Evolutionary conservation across 2,797 vertebrate genomes (phyloP).

Genomic region (Squalus acanthias): DNA sequence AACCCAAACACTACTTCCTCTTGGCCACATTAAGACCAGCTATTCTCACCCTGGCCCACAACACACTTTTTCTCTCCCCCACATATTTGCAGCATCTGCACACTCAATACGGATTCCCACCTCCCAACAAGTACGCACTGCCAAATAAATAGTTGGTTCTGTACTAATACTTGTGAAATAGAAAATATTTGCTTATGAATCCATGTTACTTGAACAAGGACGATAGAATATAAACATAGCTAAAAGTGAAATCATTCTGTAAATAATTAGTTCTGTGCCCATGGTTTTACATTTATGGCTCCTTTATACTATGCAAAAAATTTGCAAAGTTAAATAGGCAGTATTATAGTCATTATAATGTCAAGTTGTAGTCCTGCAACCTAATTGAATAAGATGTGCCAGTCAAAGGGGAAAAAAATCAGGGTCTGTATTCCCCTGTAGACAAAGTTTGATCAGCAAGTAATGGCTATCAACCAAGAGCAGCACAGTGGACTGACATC

Average conservation of each 20-base stretch:
- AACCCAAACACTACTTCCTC: background rate
- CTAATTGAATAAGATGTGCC: background rate
- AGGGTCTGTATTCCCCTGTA: background rate
- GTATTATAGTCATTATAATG: background rate
- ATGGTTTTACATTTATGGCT: background rate
- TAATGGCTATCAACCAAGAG: slow-evolving; percentile 37
- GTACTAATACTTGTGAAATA: background rate
- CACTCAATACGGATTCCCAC: background rate
- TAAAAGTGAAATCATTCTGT: background rate
- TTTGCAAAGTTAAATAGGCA: background rate
- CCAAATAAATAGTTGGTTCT: background rate
- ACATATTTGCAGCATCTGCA: background rate
- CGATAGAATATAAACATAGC: background rate
- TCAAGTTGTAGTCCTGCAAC: background rate
- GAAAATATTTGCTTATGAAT: background rate
- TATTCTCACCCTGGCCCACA: background rate
- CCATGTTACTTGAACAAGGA: background rate
- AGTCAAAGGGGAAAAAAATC: background rate
- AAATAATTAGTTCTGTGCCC: background rate
- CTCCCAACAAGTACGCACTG: background rate
- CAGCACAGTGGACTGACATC: background rate
- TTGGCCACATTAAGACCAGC: background rate
- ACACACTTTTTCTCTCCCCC: background rate
- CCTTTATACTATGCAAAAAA: background rate
- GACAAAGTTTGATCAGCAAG: slow-evolving; percentile 28